Evolutionary conservation across 2,888 invertebrate species (phyloP).

Genomic region (Neoascia interrupta): DNA sequence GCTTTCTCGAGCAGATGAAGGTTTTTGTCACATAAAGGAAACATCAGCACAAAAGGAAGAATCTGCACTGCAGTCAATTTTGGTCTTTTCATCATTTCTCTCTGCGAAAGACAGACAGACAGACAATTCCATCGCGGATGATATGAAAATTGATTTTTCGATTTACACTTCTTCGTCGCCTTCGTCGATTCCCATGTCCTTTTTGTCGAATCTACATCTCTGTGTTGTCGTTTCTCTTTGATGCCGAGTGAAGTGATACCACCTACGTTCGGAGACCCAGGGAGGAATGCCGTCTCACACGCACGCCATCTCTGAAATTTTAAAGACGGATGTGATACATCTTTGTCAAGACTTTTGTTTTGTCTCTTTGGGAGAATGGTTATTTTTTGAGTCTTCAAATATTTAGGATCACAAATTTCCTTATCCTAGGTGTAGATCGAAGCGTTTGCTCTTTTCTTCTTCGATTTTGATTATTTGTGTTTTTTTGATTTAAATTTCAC

Average conservation of each 20-base stretch:
- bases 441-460: slow-evolving; percentile 17
- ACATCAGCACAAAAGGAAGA: slow-evolving; percentile 20
- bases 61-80: slow-evolving; percentile 25
- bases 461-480: slow-evolving; percentile 34
- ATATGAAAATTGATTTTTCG: slow-evolving; percentile 63
- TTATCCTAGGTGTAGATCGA: slow-evolving; percentile 58
- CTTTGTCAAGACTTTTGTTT: slow-evolving; percentile 63
- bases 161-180: slow-evolving; percentile 30
- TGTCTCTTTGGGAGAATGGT: too few species aligned
- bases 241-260: slow-evolving; percentile 59
- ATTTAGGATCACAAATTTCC: slow-evolving; percentile 40
- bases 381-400: slow-evolving; percentile 9
- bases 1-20: neutral
- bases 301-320: slow-evolving; percentile 9
- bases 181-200: slow-evolving; percentile 29
- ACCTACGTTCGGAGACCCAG: slow-evolving; percentile 44
- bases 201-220: slow-evolving; percentile 23
- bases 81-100: too few species aligned
- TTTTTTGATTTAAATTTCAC: slow-evolving; percentile 43
- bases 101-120: too few species aligned
- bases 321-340: slow-evolving; percentile 64
- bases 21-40: slow-evolving; percentile 24
- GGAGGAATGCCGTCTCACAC: slow-evolving; percentile 10
- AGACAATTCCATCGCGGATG: slow-evolving; percentile 22
- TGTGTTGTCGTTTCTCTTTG: slow-evolving; percentile 38